Conservation (phyloP, 2,113 vertebrate genomes). For the Paracanthobrama guichenoti region DNA sequence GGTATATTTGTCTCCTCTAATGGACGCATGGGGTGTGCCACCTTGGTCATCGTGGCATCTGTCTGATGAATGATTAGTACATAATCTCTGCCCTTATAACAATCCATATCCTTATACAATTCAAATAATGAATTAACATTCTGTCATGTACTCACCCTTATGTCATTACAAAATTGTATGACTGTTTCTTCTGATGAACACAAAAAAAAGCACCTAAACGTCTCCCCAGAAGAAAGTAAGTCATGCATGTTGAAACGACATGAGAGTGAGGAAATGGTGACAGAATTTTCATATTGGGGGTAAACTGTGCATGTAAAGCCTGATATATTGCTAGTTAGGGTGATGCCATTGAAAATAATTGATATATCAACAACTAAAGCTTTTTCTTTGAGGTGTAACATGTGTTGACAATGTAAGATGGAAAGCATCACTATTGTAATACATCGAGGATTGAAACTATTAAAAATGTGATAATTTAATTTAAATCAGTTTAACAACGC, state of each 20-base stretch:
- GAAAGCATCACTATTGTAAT: background rate
- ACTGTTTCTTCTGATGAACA: background rate
- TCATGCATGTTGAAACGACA: background rate
- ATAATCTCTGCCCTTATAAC: background rate
- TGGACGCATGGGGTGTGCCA: background rate
- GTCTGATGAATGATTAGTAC: background rate
- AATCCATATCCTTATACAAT: background rate
- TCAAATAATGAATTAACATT: background rate
- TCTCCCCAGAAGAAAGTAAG: background rate
- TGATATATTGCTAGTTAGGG: background rate
- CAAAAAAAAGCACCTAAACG: background rate
- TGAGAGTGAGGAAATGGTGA: background rate
- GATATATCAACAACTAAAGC: background rate
- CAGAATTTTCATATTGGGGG: background rate
- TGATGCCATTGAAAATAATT: background rate
- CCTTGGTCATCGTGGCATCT: constrained; percentile 2
- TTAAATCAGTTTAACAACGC: background rate
- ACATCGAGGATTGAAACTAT: background rate
- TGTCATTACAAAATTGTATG: background rate
- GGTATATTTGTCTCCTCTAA: constrained; percentile 17
- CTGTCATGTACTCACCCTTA: background rate
- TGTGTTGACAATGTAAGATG: background rate
- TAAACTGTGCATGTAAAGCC: background rate
- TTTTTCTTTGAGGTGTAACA: background rate
- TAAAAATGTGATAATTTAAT: background rate